Evolutionary conservation across 2,888 invertebrate species (phyloP), one percentile per base, ranked within the genome.

Genomic region (Odontomyia ornata): DNA sequence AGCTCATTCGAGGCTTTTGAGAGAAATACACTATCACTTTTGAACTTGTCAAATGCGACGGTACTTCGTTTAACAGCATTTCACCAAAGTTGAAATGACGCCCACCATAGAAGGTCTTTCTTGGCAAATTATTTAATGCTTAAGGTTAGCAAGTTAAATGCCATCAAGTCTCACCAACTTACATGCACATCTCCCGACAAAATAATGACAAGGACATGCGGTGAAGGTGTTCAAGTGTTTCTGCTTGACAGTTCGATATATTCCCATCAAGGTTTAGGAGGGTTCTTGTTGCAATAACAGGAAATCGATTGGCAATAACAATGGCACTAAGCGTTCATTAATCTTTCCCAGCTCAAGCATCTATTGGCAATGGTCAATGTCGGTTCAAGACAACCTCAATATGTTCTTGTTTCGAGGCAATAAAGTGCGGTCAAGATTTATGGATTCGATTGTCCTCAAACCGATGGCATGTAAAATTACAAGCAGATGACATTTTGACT

Each of bases 231-330:
- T 21, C 23, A n/a, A 57, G 60, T 43, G 43, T 18, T 30, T 15
- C 47, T 46, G 25, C 23, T 47, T 46, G 57, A 36, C 57, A 73
- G 47, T 36, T 57, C 36, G 60, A 57, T 57, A 73, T 73, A 52
- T 73, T 25, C 21, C 23, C 47, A 47, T 47, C 25, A 47, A n/a
- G 13, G 36, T 9, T 36, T 23, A 43, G 46, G n/a, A 7, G 47
- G 30, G 23, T 60, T 30, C 23, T 73, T 73, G 73, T 23, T 73
- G 73, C 57, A 57, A 43, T 73, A 73, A 73, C 73, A 73, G 57
- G 23, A 73, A 73, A 73, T 73, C 73, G 73, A 73, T 73, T 73
- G 11, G 60, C 73, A 73, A 73, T 73, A 73, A 73, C 73, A 73
- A 57, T 60, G 36, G 57, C 73, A 73, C 57, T 73, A 73, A 73